Evolutionary conservation across 2,888 invertebrate species (phyloP).

Genomic region (Cyclophora punctaria): DNA sequence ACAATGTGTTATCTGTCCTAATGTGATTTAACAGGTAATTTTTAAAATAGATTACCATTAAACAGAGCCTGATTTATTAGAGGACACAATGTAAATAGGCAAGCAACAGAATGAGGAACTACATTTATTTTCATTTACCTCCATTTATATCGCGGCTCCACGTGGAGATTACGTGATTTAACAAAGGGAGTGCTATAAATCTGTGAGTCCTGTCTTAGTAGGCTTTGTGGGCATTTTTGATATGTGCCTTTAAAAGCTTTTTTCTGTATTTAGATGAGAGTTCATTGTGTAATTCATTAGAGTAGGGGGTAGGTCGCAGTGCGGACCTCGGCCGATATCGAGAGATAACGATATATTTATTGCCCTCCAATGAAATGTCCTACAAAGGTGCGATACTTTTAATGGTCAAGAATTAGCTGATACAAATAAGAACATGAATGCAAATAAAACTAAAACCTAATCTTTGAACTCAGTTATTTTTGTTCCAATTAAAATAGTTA

Average conservation of each 20-base stretch:
- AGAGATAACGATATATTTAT: conserved; percentile 70
- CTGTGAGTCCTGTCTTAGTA: conserved; percentile 72
- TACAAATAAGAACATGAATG: conserved; percentile 48
- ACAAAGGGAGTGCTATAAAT: conserved; percentile 73
- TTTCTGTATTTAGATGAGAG: conserved; percentile 76
- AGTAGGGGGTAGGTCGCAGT: conserved; percentile 64
- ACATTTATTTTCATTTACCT: conserved; percentile 74
- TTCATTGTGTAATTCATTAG: conserved; percentile 76
- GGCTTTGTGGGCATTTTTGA: conserved; percentile 75
- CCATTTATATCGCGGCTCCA: conserved; percentile 72
- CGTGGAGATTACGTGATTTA: conserved; percentile 75
- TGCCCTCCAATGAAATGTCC: conserved; percentile 62
- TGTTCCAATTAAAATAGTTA: too few relatives aligned
- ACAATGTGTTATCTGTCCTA: conserved; percentile 71
- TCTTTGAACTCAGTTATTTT: too few relatives aligned
- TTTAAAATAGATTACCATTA: conserved; percentile 67
- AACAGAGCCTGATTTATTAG: conserved; percentile 64
- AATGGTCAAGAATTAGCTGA: conserved; percentile 58
- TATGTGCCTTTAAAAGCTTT: conserved; percentile 76
- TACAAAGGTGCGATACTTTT: conserved; percentile 59
- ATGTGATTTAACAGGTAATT: conserved; percentile 75
- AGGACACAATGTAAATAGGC: conserved; percentile 66
- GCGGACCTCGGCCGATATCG: conserved; percentile 66
- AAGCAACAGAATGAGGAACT: conserved; percentile 71
- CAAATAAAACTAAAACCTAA: conserved; percentile 7